A percentile compares a stretch with the other conserved stretches of the same genome.
Conservation (phyloP, 1,140 invertebrate species). For the Pinna nobilis region DNA sequence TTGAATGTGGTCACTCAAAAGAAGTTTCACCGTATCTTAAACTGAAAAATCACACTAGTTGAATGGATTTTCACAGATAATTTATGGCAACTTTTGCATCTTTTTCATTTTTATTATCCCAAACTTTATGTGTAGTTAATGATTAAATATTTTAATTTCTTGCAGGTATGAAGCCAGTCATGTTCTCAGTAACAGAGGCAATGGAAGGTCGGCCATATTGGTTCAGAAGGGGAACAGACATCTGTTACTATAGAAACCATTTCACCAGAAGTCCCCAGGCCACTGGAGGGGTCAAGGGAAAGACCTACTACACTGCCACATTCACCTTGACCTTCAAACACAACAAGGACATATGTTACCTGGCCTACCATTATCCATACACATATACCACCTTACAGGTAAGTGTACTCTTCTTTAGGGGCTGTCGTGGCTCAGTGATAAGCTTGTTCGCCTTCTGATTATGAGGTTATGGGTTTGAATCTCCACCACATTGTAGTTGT, state of each 20-base stretch:
- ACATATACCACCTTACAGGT: conserved; percentile 86
- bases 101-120: too few species aligned
- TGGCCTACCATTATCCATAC: conserved; percentile 98
- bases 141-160: background rate
- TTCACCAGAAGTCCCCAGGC: conserved; percentile 68
- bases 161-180: conserved; percentile 90
- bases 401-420: too few species aligned
- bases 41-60: too few species aligned
- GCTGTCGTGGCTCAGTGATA: too few species aligned
- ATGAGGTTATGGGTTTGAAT: too few species aligned
- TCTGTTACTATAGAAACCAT: conserved; percentile 85
- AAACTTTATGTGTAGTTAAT: too few species aligned
- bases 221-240: conserved; percentile 83
- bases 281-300: conserved; percentile 75
- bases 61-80: background rate
- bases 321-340: conserved; percentile 96
- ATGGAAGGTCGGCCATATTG: conserved; percentile 82
- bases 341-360: conserved; percentile 91
- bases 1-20: too few species aligned
- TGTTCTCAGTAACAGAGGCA: conserved; percentile 87
- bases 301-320: conserved; percentile 89
- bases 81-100: background rate
- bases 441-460: too few species aligned
- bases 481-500: too few species aligned
- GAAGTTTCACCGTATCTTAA: too few species aligned